Percentiles rank a stretch among this genome's conserved stretches.
phyloP scores from a whole-genome alignment of 2,797 vertebrate species.

The Chiloscyllium punctatum region DNA sequence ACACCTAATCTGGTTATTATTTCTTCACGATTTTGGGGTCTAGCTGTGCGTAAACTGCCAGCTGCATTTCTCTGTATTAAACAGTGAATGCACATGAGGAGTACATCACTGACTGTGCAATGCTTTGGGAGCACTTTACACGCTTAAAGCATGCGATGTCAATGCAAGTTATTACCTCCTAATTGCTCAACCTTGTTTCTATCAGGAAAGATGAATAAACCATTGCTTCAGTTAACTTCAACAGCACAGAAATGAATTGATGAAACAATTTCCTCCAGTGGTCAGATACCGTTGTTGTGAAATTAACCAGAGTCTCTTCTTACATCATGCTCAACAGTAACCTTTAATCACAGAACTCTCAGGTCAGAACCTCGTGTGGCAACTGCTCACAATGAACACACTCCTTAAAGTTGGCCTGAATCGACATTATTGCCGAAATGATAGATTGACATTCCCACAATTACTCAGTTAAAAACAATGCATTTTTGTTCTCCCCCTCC shows the following conservation, averaged over 20 bases:
- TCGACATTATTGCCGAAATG: neutral
- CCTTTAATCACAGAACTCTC: neutral
- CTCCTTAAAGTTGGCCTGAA: neutral
- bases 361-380: neutral
- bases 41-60: neutral
- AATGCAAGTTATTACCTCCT: neutral
- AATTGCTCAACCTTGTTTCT: conserved; percentile 1
- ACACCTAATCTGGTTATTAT: neutral
- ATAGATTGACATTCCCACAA: neutral
- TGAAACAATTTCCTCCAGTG: neutral
- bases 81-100: neutral
- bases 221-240: neutral
- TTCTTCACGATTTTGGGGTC: neutral
- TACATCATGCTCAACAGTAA: neutral
- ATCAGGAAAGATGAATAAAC: neutral
- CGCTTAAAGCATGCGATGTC: neutral
- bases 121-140: neutral
- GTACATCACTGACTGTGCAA: neutral
- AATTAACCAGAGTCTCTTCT: neutral
- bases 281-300: neutral
- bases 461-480: neutral
- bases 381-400: neutral
- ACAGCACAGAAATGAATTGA: neutral
- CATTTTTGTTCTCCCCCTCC: neutral
- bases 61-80: neutral